Base-by-base conservation (phyloP, 1,140 invertebrate species). In the Panagrolaimus sp. region DNA sequence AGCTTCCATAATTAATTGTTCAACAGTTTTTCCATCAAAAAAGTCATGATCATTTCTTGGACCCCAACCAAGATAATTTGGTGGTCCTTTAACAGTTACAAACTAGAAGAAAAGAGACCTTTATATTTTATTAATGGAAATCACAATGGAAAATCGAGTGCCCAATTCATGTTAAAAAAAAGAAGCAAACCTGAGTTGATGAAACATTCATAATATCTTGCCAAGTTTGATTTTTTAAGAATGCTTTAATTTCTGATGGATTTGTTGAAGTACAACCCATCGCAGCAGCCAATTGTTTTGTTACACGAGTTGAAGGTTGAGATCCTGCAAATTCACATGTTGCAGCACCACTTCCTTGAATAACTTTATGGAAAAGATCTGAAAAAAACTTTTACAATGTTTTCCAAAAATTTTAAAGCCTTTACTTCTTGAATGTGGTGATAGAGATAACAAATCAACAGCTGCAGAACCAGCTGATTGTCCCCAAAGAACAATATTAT, bases 401-500 rank as follows among this genome's bases (percentile, higher is more conserved):
- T 62, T 2, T 27, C 9, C 13, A 5, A 64, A 5, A 7, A 5
- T 57, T 9, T 57, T 5, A 25, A 5, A 25, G n/a, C n/a, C 13
- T 5, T 20, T 31, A 16, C 31, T 42, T 42, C 48, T 63, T 43
- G 65, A 43, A 8, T 23, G 45, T 7, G 72, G 72, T 44, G 57
- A 53, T 7, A 73, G 46, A 42, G 65, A 57, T 13, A 71, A 66
- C 9, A 69, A 65, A 8, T 53, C 57, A 31, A 68, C 91, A 45
- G 91, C 91, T 5, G 91, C 91, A 91, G 93, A 84, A 96, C 93
- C 62, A 7, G 62, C 62, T 5, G 27, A 42, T 16, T 67, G 20
- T 14, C 93, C 93, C 82, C 96, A 95, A 13, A 97, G 85, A 0
- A 93, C 96, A 14, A 97, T 89, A 80, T 93, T 93, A 74, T 92